Base-by-base conservation (phyloP, 64 coral and sea anemone genomes). In the Anthopleura sola region DNA sequence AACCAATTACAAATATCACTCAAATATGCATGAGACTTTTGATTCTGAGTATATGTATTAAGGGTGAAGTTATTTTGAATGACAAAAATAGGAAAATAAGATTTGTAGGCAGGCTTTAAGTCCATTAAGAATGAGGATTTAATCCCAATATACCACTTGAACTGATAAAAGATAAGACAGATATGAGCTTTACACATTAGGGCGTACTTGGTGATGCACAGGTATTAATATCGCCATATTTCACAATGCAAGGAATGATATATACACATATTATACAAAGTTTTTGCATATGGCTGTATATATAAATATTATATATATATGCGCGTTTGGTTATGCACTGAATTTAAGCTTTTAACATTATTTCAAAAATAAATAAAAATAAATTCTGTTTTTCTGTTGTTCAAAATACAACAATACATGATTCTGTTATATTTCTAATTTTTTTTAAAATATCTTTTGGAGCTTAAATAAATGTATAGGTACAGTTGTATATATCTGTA, bases 101-200 rank as follows among this genome's bases (percentile, higher is more conserved):
- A 71, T 71, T 71, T 71, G 66, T 23, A 23, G 6, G 44, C 24
- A 26, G 44, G 17, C 76, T 44, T 79, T 48, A 79, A 79, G 36
- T 79, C 37, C 38, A 79, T 79, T 79, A 79, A 40, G 36, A 37
- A 23, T 11, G 39, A 79, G 39, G 76, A 79, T 48, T n/a, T 79
- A 46, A 79, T 79, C 76, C 76, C 44, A 48, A 24, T 79, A 39
- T 11, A 23, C 16, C 37, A 38, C 76, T 79, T 79, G 37, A 79
- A 79, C 19, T 79, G 36, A 79, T 79, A 38, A 79, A 48, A 47
- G 76, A 79, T 79, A 44, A 79, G 44, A 1, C 19, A 79, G 76
- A 79, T 79, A 44, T 79, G 24, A 38, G 44, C 36, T 44, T 79
- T 38, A 79, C 76, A 71, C 66, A 71, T 53, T 71, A 71, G 66